Base-by-base conservation (phyloP, 2,113 vertebrate genomes). In the Siniperca knerii region DNA sequence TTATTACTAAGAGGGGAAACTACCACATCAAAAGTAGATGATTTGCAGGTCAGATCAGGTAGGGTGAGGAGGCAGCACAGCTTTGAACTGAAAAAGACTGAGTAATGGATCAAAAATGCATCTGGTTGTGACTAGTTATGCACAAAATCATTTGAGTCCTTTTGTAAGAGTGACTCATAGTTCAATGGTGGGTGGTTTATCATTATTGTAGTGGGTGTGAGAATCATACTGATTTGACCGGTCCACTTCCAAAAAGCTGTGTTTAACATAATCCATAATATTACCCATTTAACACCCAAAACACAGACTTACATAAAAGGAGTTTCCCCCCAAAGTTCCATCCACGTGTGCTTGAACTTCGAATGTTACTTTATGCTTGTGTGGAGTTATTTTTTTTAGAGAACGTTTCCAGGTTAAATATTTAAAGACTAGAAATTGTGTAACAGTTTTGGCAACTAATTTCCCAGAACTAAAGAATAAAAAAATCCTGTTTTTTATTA, bases 141-240 rank as follows among this genome's bases (percentile, higher is more conserved):
- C n/a, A 10, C 2, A 33, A 23, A 46, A 35, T 20, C 15, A 72
- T 21, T n/a, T 4, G 4, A 9, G 4, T 65, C 1, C 8, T 15
- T 61, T 11, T 23, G 33, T 35, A 3, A 10, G 8, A n/a, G 37
- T 87, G 77, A 84, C 4, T 90, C 81, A 79, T 11, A 4, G 9
- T 57, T 35, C 1, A 65, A 0, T 10, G 5, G 15, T 64, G 35
- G 40, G 4, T 57, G 21, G 18, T 52, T 70, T 13, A 18, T 78
- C 2, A 29, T 70, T 8, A 13, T 12, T 33, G 29, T 12, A n/a
- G 1, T 35, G 62, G 6, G 15, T 42, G 46, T 29, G 21, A 60
- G 25, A 13, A 1, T 82, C 48, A 10, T 8, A 16, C 8, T 55
- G 10, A 54, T 20, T 25, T 21, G 25, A 73, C 29, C 18, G 13